Evolutionary conservation across 2,888 invertebrate genomes (phyloP), one percentile per base, ranked within the genome.

Genomic region (Pharmacophagus antenor): DNA sequence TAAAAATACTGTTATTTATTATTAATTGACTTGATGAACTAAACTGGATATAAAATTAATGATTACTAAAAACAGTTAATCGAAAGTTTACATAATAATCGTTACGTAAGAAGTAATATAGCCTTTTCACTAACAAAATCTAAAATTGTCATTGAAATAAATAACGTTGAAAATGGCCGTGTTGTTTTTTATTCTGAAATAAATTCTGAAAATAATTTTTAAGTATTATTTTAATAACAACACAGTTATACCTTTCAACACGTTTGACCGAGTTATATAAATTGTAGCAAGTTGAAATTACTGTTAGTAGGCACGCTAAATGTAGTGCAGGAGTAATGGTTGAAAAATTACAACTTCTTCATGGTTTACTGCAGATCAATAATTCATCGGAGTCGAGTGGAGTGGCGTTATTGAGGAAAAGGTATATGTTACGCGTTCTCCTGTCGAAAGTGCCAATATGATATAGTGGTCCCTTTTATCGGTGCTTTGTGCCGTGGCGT

Each of bases 391-490:
- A 56, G 62, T 62, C 62, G 67, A 68, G 69, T 69, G 70, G 65
- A 73, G 66, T 70, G 66, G 67, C 69, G 72, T 72, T 81, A 82
- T 82, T 76, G 77, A 80, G 80, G 74, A 76, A 77, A 79, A 79
- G 76, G 81, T 55, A 84, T 84, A 84, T 83, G 84, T 84, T 74
- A 70, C 74, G 67, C 74, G 80, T 79, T 80, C 74, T 79, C 77
- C 73, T 73, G 75, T 79, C 79, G 76, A 80, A 83, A 86, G 84
- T 85, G 86, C 81, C 88, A 84, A 86, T 88, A 87, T 88, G 88
- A 88, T 88, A 83, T 85, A 88, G 82, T 82, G 72, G 78, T 76
- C 76, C 82, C 83, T 84, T 86, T 87, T 85, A 85, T 82, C 79
- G 62, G 68, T 70, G 67, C 69, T 74, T 70, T 60, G 65, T 65